Evolutionary conservation across 1,140 invertebrate genomes (phyloP).

Genomic region (Drosophila pandora): DNA sequence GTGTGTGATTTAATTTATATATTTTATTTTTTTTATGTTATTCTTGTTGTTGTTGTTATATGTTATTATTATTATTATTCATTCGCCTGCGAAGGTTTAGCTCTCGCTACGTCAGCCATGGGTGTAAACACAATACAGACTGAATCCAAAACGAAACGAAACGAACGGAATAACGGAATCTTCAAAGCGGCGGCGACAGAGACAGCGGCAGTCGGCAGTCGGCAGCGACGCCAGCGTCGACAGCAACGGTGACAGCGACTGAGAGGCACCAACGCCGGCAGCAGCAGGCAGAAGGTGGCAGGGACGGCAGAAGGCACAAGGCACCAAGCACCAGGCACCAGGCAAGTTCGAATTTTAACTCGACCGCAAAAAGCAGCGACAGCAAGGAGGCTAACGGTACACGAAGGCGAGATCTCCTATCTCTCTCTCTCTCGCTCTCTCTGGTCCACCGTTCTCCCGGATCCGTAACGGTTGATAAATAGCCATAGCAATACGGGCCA

Average conservation of each 20-base stretch:
- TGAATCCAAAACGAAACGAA: constrained; percentile 58
- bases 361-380: constrained; percentile 2
- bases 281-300: background rate
- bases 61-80: constrained; percentile 47
- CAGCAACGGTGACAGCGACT: constrained; percentile 4
- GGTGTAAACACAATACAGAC: constrained; percentile 84
- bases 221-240: background rate
- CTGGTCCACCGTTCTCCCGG: constrained; percentile 6
- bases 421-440: background rate
- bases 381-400: constrained; percentile 1
- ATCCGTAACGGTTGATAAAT: constrained; percentile 31
- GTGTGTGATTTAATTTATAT: constrained; percentile 10
- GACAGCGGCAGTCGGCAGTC: background rate
- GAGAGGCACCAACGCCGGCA: constrained; percentile 4
- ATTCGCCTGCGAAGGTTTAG: constrained; percentile 45
- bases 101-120: constrained; percentile 81
- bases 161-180: constrained; percentile 60
- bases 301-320: no score
- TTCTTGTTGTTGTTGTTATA: constrained; percentile 28
- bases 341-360: constrained; percentile 6
- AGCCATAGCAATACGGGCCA: constrained; percentile 14
- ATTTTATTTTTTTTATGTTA: constrained; percentile 3
- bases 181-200: constrained; percentile 34
- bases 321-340: background rate
- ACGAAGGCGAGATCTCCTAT: constrained; percentile 19